phyloP scores from a whole-genome alignment of 2,888 invertebrate species.

The Drosophila tripunctata region DNA sequence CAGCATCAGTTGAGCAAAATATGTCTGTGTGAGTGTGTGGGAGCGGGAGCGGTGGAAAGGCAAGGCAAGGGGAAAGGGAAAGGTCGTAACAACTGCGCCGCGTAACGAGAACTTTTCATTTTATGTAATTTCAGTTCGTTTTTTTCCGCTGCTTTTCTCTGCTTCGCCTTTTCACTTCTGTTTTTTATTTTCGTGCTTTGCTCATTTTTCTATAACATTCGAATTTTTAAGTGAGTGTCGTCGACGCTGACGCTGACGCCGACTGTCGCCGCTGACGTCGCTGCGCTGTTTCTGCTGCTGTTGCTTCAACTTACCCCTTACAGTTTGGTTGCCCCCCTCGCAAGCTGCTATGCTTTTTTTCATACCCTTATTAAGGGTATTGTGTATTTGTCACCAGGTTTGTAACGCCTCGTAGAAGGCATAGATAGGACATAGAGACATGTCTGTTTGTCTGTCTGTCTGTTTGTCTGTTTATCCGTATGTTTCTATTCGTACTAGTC shows the following conservation, averaged over 20 bases:
- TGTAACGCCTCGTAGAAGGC: too few relatives aligned
- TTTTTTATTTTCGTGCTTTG: constrained; percentile 62
- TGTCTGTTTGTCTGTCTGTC: too few relatives aligned
- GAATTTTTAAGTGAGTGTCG: constrained; percentile 76
- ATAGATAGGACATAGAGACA: too few relatives aligned
- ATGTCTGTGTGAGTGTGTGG: constrained; percentile 1
- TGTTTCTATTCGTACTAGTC: too few relatives aligned
- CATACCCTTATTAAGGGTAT: too few relatives aligned
- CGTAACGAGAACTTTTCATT: constrained; percentile 79
- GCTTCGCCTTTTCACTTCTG: constrained; percentile 29
- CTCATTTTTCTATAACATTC: constrained; percentile 80
- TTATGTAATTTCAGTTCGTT: constrained; percentile 74
- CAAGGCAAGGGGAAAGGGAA: background rate
- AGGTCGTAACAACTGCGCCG: constrained; percentile 67
- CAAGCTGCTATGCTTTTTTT: constrained; percentile 48
- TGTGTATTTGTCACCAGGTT: too few relatives aligned
- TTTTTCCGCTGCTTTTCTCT: constrained; percentile 47
- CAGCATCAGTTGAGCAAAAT: constrained; percentile 32
- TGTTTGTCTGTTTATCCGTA: too few relatives aligned
- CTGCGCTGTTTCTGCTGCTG: constrained; percentile 14
- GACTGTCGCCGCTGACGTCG: constrained; percentile 1
- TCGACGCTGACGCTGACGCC: constrained; percentile 24
- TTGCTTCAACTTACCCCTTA: constrained; percentile 33
- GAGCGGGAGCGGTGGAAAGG: background rate
- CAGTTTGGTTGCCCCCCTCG: constrained; percentile 54